Percentiles rank a stretch among this genome's conserved stretches.
Conservation (phyloP, 2,113 vertebrate species). For the Diphyllodes magnificus region DNA sequence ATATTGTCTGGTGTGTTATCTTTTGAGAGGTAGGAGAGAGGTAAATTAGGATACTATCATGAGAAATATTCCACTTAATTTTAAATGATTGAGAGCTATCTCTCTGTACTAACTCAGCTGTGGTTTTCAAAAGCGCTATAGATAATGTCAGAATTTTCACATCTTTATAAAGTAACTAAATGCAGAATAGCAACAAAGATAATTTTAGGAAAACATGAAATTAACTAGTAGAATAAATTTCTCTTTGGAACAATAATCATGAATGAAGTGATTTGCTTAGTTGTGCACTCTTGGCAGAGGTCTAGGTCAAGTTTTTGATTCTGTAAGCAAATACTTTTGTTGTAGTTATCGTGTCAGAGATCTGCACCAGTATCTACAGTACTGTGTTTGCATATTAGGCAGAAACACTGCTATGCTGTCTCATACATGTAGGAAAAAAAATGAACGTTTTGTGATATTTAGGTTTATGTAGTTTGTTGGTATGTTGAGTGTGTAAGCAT, state of each 20-base stretch:
- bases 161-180: slow-evolving; percentile 27
- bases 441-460: not conserved
- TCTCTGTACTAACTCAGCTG: slow-evolving; percentile 23
- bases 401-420: not conserved
- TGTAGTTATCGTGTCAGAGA: not conserved
- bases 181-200: slow-evolving; percentile 38
- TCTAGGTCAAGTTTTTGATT: slow-evolving; percentile 21
- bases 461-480: not conserved
- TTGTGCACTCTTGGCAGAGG: not conserved
- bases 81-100: slow-evolving; percentile 31
- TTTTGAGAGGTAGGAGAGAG: slow-evolving; percentile 23
- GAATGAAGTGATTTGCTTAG: slow-evolving; percentile 40
- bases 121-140: slow-evolving; percentile 13
- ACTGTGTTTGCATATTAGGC: not conserved
- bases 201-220: slow-evolving; percentile 51
- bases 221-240: slow-evolving; percentile 49
- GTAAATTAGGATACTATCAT: slow-evolving; percentile 55
- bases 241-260: not conserved
- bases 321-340: slow-evolving; percentile 20
- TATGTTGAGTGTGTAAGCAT: not conserved
- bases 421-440: not conserved
- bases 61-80: slow-evolving; percentile 52
- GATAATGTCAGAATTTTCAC: slow-evolving; percentile 17
- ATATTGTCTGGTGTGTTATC: slow-evolving; percentile 28
- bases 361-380: not conserved